These are phyloP conservation scores for Dolichotis patagonum DNA, from an alignment of 2,113 vertebrate species.

Conservation along the genomic window DNA sequence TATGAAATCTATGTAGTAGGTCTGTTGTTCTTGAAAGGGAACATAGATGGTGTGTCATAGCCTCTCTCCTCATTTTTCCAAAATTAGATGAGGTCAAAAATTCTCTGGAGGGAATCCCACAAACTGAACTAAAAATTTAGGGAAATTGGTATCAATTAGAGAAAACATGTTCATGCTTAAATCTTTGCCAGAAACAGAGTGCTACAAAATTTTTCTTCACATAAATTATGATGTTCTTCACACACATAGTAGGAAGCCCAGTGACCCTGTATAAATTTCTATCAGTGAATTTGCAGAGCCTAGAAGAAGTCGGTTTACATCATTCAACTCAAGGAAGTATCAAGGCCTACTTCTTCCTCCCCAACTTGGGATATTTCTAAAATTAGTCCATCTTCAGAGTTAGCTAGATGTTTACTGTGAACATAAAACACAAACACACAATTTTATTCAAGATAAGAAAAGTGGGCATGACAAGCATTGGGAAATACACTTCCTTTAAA, in stretches of 20 bases:
- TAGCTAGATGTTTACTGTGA: neutral
- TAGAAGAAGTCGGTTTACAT: neutral
- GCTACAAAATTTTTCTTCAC: neutral
- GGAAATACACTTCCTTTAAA: neutral
- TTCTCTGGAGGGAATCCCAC: neutral
- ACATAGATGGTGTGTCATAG: neutral
- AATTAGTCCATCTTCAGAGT: neutral
- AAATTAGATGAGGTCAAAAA: slow-evolving; percentile 42
- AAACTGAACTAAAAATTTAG: neutral
- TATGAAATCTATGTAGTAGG: neutral
- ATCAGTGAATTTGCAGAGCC: neutral
- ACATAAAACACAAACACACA: neutral
- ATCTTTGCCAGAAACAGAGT: slow-evolving; percentile 28
- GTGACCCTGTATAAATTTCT: neutral
- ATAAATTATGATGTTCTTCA: neutral
- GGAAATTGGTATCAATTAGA: neutral
- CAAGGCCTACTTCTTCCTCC: neutral
- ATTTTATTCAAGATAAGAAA: neutral
- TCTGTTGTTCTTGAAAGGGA: neutral
- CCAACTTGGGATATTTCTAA: neutral
- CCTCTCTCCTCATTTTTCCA: slow-evolving; percentile 25
- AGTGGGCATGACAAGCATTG: neutral
- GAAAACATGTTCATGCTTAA: neutral
- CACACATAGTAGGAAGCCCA: neutral
- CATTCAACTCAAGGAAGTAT: neutral